Percentiles rank a stretch among this genome's conserved stretches.
Evolutionary conservation across 35 echinoderm and acorn worm species (phyloP).

Genomic region (Ophioderma brevispina): DNA sequence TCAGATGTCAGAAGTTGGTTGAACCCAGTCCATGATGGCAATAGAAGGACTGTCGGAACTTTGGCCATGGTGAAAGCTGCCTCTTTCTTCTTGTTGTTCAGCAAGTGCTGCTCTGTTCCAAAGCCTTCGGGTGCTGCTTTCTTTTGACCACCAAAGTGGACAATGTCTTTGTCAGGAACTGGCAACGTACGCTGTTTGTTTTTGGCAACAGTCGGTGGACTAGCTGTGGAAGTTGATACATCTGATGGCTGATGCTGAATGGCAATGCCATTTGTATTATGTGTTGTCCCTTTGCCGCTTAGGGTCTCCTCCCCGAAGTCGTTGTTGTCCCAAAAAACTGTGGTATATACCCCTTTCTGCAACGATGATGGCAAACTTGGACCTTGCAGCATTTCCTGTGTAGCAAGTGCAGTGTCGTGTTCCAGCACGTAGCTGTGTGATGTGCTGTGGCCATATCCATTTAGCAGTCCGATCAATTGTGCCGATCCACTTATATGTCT

Average conservation of each 20-base stretch:
- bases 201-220: too few relatives aligned
- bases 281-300: slow-evolving; percentile 69
- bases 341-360: slow-evolving; percentile 12
- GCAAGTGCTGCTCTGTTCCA: neutral
- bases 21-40: slow-evolving; percentile 23
- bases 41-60: neutral
- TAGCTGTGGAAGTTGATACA: neutral
- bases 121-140: neutral
- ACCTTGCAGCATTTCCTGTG: neutral
- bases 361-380: slow-evolving; percentile 13
- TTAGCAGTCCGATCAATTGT: too few relatives aligned
- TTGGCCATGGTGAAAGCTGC: neutral
- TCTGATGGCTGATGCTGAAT: slow-evolving; percentile 30
- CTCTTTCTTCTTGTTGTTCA: neutral
- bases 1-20: slow-evolving; percentile 7
- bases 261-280: slow-evolving; percentile 70
- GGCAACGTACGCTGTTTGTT: neutral
- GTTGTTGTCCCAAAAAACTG: slow-evolving; percentile 75
- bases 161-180: neutral
- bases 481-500: too few relatives aligned
- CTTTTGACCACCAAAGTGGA: neutral
- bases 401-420: slow-evolving; percentile 61
- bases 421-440: slow-evolving; percentile 27
- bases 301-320: slow-evolving; percentile 82
- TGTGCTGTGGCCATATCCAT: slow-evolving; percentile 45